These are phyloP conservation scores for Mionectes olivaceus DNA, from an alignment of 2,797 vertebrate genomes.

Conservation along the genomic window DNA sequence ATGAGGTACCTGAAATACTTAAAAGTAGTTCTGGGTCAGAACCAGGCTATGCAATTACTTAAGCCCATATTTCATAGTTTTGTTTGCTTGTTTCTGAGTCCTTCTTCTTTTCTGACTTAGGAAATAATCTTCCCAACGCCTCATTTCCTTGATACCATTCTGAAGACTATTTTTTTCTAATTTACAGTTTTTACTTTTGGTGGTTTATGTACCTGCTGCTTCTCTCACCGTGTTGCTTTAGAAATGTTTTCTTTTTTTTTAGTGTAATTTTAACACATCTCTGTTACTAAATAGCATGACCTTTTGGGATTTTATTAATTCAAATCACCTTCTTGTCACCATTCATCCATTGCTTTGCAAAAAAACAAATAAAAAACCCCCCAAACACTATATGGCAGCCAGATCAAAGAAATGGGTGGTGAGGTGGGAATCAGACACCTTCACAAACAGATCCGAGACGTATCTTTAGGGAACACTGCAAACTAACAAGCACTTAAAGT, in stretches of 20 bases:
- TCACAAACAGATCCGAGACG: background rate
- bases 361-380: background rate
- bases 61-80: background rate
- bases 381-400: rapidly evolving
- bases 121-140: background rate
- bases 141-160: background rate
- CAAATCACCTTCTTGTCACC: background rate
- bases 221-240: background rate
- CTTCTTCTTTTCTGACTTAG: background rate
- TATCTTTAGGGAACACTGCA: background rate
- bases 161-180: background rate
- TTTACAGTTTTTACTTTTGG: background rate
- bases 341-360: background rate
- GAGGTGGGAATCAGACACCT: background rate
- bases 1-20: background rate
- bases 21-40: background rate
- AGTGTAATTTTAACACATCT: background rate
- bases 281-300: background rate
- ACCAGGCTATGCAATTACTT: background rate
- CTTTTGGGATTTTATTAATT: background rate
- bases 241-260: background rate
- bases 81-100: background rate
- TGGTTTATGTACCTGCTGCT: rapidly evolving
- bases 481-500: background rate
- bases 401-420: background rate